Percentiles rank a stretch among this genome's conserved stretches.
phyloP scores from a whole-genome alignment of 2,888 invertebrate genomes.

The Sicus ferrugineus region DNA sequence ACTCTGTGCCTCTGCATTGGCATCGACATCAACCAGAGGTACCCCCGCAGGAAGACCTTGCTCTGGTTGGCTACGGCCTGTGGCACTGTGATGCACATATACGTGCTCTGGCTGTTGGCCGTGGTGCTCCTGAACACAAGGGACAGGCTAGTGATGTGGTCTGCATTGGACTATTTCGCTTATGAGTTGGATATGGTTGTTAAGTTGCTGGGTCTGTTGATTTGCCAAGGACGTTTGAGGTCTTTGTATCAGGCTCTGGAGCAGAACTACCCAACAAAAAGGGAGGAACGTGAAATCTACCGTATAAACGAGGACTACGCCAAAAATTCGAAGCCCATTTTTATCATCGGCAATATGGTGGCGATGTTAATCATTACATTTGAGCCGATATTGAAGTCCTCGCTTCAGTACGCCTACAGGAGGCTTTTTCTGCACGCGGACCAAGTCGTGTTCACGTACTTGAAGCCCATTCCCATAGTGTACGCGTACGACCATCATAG shows the following conservation, averaged over 20 bases:
- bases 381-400: constrained; percentile 35
- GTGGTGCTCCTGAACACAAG: constrained; percentile 18
- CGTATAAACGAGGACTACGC: constrained; percentile 35
- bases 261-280: constrained; percentile 38
- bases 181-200: constrained; percentile 32
- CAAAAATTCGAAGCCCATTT: constrained; percentile 28
- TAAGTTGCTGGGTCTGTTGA: constrained; percentile 24
- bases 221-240: background rate
- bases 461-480: constrained; percentile 38
- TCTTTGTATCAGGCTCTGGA: constrained; percentile 16
- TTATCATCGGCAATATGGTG: constrained; percentile 36
- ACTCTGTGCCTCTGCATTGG: constrained; percentile 22
- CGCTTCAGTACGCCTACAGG: constrained; percentile 29
- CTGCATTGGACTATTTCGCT: constrained; percentile 28
- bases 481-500: constrained; percentile 38
- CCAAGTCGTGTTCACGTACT: constrained; percentile 35
- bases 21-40: constrained; percentile 9
- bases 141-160: constrained; percentile 6
- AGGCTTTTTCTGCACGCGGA: constrained; percentile 24
- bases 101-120: constrained; percentile 10
- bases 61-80: background rate
- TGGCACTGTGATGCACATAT: background rate
- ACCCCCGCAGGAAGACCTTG: background rate
- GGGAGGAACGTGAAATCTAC: constrained; percentile 29
- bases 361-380: constrained; percentile 29